Conservation (phyloP, 1,140 invertebrate species). For the Penaeus chinensis region DNA sequence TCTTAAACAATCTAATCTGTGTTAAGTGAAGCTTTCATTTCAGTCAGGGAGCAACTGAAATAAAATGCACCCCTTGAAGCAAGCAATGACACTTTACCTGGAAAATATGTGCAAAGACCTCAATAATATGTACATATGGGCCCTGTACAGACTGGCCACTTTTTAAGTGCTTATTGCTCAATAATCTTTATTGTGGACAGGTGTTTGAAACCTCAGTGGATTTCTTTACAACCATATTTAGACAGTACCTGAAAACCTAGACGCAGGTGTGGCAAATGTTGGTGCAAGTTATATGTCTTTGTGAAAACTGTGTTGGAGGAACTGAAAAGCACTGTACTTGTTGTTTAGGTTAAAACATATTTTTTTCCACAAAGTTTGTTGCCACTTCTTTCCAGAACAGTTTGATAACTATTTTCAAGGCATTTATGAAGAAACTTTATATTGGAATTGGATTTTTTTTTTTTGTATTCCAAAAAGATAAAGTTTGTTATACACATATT, state of each 20-base stretch:
- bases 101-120: too few species aligned
- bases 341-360: not conserved
- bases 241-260: conserved; percentile 53
- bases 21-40: too few species aligned
- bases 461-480: too few species aligned
- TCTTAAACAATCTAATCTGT: too few species aligned
- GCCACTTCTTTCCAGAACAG: not conserved
- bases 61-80: too few species aligned
- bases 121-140: conserved; percentile 7
- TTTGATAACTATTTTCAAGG: too few species aligned
- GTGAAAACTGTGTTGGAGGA: conserved; percentile 31
- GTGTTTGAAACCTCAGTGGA: conserved; percentile 2
- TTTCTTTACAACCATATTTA: conserved; percentile 43
- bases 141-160: not conserved
- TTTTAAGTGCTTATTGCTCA: conserved; percentile 8
- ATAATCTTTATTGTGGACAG: conserved; percentile 11
- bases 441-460: too few species aligned
- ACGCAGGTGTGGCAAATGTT: conserved; percentile 36
- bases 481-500: too few species aligned
- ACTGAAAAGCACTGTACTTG: not conserved
- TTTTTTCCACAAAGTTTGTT: not conserved
- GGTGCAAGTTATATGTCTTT: conserved; percentile 26
- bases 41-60: too few species aligned
- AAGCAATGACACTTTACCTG: too few species aligned
- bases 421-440: too few species aligned